Conservation (phyloP, 1,140 invertebrate species). For the Semibalanus balanoides region DNA sequence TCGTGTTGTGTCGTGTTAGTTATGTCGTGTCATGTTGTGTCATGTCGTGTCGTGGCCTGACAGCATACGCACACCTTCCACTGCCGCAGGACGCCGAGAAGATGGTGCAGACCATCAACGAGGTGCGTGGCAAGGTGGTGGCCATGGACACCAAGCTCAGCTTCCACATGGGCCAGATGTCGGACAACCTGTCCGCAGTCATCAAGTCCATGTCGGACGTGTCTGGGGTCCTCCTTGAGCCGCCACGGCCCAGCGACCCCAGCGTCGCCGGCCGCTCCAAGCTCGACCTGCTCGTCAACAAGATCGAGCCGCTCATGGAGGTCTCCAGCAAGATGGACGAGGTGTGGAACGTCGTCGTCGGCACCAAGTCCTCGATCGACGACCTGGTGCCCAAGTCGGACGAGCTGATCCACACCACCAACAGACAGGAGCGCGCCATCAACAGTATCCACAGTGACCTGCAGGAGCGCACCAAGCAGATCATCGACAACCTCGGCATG, state of each 20-base stretch:
- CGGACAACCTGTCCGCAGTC: constrained; percentile 59
- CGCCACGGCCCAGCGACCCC: neutral
- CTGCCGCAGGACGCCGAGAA: neutral
- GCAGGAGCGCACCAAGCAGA: constrained; percentile 62
- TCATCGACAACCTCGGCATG: constrained; percentile 70
- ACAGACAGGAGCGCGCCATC: constrained; percentile 69
- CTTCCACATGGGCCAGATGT: constrained; percentile 66
- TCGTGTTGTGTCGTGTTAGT: too few relatives aligned
- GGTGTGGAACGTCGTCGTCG: constrained; percentile 72
- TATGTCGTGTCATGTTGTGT: too few relatives aligned
- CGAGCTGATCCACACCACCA: constrained; percentile 64
- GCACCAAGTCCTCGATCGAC: constrained; percentile 69
- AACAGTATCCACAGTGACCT: constrained; percentile 72
- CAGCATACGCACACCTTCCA: too few relatives aligned
- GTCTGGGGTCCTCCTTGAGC: constrained; percentile 15
- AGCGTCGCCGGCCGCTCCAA: constrained; percentile 13
- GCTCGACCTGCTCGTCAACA: constrained; percentile 18
- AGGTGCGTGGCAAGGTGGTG: constrained; percentile 23
- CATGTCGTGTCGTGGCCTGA: too few relatives aligned
- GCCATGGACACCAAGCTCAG: constrained; percentile 65
- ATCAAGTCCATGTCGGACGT: constrained; percentile 60
- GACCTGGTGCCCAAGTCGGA: constrained; percentile 69
- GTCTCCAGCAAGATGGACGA: constrained; percentile 78
- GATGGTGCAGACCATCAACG: constrained; percentile 16
- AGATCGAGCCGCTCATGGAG: constrained; percentile 18